Evolutionary conservation across 2,113 vertebrate species (phyloP).

Genomic region (Camarhynchus parvulus): DNA sequence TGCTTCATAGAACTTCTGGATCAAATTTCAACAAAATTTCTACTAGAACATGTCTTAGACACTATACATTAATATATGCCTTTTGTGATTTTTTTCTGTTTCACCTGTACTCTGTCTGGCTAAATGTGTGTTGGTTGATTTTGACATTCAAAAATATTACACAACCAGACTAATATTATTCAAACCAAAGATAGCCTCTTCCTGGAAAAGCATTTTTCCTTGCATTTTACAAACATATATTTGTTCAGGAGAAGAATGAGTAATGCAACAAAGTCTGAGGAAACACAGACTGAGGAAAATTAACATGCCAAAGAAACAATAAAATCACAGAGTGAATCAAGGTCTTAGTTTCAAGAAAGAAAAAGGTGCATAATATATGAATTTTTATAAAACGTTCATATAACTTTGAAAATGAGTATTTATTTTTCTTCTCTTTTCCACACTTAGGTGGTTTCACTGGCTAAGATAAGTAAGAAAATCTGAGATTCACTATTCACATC

Average conservation of each 20-base stretch:
- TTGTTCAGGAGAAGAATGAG: not conserved
- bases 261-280: not conserved
- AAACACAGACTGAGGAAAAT: not conserved
- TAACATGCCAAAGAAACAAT: not conserved
- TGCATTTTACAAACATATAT: not conserved
- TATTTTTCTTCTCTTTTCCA: not conserved
- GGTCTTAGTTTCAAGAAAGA: not conserved
- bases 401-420: not conserved
- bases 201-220: not conserved
- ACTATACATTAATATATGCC: not conserved
- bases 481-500: not conserved
- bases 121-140: not conserved
- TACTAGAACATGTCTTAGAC: not conserved
- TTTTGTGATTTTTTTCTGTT: not conserved
- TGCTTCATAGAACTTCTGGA: not conserved
- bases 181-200: not conserved
- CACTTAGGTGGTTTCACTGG: not conserved
- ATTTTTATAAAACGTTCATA: not conserved
- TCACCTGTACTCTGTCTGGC: not conserved
- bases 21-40: not conserved
- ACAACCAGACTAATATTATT: not conserved
- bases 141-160: not conserved
- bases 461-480: not conserved
- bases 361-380: not conserved
- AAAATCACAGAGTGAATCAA: not conserved